Conservation (phyloP, 1,140 invertebrate genomes). For the Parasteatoda tepidariorum region DNA sequence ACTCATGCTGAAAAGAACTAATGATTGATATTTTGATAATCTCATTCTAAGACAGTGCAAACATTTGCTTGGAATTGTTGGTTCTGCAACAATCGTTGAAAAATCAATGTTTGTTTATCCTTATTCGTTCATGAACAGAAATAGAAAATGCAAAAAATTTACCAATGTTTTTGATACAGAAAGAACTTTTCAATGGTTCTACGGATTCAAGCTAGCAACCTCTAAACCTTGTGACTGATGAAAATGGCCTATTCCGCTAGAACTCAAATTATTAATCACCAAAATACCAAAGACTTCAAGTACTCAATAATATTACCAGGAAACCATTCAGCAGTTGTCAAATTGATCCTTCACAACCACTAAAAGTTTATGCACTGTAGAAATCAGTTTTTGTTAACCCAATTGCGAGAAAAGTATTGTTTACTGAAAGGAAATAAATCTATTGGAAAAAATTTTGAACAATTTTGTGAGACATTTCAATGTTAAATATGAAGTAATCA, state of each 20-base stretch:
- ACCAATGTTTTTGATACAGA: not conserved
- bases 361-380: not conserved
- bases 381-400: not conserved
- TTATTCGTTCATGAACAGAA: not conserved
- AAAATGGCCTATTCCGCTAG: not conserved
- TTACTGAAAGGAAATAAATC: not conserved
- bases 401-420: not conserved
- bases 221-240: not conserved
- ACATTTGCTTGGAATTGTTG: not conserved
- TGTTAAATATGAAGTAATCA: not conserved
- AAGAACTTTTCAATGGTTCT: not conserved
- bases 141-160: not conserved
- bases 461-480: not conserved
- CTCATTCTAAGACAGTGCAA: not conserved
- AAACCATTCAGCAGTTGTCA: not conserved
- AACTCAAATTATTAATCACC: not conserved
- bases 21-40: not conserved
- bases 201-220: not conserved
- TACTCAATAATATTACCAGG: not conserved
- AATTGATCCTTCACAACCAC: not conserved
- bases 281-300: not conserved
- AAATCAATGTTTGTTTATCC: not conserved
- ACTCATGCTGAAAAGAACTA: not conserved
- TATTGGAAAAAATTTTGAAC: not conserved
- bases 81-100: not conserved